phyloP scores from a whole-genome alignment of 2,797 vertebrate species.

The Melanotaenia trifasciata region DNA sequence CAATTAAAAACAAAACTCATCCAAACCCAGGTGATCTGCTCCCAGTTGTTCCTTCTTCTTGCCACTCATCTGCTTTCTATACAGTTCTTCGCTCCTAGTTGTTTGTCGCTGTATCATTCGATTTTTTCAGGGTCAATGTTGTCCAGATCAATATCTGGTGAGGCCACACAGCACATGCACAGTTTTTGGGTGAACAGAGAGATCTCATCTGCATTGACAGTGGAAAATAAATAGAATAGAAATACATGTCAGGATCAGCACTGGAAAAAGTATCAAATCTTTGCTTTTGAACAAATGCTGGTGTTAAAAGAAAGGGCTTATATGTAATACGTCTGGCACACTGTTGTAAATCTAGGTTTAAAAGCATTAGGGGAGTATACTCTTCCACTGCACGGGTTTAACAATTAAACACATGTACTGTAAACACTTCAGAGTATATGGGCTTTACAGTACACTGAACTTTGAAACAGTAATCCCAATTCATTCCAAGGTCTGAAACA shows the following conservation, averaged over 20 bases:
- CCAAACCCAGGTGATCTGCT: slow-evolving; percentile 43
- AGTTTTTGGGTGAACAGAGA: slow-evolving; percentile 84
- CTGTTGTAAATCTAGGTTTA: background rate
- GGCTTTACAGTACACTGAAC: slow-evolving; percentile 25
- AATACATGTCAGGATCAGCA: background rate
- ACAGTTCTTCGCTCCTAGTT: background rate
- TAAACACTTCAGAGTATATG: slow-evolving; percentile 1
- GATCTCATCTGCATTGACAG: slow-evolving; percentile 67
- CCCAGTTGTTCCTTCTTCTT: slow-evolving; percentile 9
- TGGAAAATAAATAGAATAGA: background rate
- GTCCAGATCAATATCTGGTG: slow-evolving; percentile 82
- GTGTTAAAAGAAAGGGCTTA: background rate
- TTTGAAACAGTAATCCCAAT: slow-evolving; percentile 58
- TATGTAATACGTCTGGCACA: background rate
- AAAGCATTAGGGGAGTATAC: background rate
- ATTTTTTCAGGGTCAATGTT: slow-evolving; percentile 76
- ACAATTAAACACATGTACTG: background rate
- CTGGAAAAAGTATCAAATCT: background rate
- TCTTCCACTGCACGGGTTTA: background rate
- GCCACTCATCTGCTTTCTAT: background rate
- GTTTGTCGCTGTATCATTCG: slow-evolving; percentile 55
- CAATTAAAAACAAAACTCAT: slow-evolving; percentile 2
- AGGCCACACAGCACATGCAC: slow-evolving; percentile 83
- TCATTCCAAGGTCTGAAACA: slow-evolving; percentile 13
- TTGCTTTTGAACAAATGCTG: background rate